These are phyloP conservation scores for Misgurnus anguillicaudatus DNA, from an alignment of 2,113 vertebrate species.

Conservation along the genomic window DNA sequence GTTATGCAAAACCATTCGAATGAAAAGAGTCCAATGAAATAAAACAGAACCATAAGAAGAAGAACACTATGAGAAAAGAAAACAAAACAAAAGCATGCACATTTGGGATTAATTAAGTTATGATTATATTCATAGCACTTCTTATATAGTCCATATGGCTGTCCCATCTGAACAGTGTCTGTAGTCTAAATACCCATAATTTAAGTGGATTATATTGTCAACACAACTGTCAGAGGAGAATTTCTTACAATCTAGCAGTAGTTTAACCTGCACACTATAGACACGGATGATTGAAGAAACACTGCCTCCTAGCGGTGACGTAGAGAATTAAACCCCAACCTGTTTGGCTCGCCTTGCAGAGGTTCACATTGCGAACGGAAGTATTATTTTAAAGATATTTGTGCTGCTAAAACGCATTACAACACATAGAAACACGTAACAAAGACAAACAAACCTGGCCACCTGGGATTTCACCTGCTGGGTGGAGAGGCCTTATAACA, in stretches of 20 bases:
- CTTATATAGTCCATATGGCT: constrained; percentile 42
- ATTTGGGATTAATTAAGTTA: constrained; percentile 33
- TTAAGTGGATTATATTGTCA: constrained; percentile 55
- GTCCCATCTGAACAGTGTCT: constrained; percentile 44
- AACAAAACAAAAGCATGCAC: constrained; percentile 4
- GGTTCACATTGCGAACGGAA: background rate
- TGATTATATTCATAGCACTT: constrained; percentile 20
- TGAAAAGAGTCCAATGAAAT: constrained; percentile 30
- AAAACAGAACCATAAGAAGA: constrained; percentile 6
- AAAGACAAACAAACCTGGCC: constrained; percentile 27
- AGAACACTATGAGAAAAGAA: constrained; percentile 16
- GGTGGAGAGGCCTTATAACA: constrained; percentile 13
- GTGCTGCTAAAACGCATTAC: constrained; percentile 5
- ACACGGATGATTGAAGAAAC: constrained; percentile 36
- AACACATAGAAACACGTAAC: constrained; percentile 47
- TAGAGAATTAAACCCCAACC: background rate
- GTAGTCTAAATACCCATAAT: constrained; percentile 54
- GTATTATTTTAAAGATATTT: constrained; percentile 12
- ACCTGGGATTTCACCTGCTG: background rate
- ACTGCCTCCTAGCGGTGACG: constrained; percentile 52
- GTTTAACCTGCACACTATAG: background rate
- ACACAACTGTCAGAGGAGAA: constrained; percentile 48
- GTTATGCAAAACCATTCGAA: constrained; percentile 24
- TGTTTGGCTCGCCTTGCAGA: background rate
- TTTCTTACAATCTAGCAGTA: constrained; percentile 35